These are phyloP conservation scores for Sandelia bainsii DNA, from an alignment of 2,797 vertebrate species.

Conservation along the genomic window DNA sequence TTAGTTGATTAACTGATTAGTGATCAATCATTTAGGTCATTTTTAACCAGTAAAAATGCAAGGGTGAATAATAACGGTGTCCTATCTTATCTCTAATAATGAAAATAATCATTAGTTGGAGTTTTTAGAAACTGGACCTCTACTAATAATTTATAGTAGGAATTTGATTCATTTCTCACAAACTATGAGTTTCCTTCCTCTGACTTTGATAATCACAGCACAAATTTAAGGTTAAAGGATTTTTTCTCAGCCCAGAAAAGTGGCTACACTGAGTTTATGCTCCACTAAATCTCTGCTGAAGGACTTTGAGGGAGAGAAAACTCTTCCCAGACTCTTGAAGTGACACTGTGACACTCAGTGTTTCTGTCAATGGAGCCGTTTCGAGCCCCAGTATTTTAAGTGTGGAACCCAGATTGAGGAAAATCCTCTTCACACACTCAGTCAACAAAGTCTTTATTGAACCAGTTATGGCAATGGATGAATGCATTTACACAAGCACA, in stretches of 20 bases:
- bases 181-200: background rate
- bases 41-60: too few relatives aligned
- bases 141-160: too few relatives aligned
- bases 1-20: background rate
- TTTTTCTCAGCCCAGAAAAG: background rate
- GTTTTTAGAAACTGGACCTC: too few relatives aligned
- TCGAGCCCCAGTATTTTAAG: constrained; percentile 49
- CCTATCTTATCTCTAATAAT: background rate
- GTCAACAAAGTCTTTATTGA: constrained; percentile 69
- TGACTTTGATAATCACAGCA: background rate
- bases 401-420: constrained; percentile 64
- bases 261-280: background rate
- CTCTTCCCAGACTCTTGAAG: constrained; percentile 45
- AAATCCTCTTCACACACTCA: constrained; percentile 62
- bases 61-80: too few relatives aligned
- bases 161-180: too few relatives aligned
- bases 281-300: constrained; percentile 8
- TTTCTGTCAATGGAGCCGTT: constrained; percentile 51
- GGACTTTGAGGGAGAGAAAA: background rate
- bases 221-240: too few relatives aligned
- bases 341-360: constrained; percentile 54
- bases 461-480: constrained; percentile 45
- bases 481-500: constrained; percentile 42
- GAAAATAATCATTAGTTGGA: background rate
- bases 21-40: too few relatives aligned